Percentiles rank a stretch among this genome's conserved stretches.
These are phyloP conservation scores for Dicerorhinus sumatrensis DNA, from an alignment of 2,113 vertebrate genomes.

Conservation along the genomic window DNA sequence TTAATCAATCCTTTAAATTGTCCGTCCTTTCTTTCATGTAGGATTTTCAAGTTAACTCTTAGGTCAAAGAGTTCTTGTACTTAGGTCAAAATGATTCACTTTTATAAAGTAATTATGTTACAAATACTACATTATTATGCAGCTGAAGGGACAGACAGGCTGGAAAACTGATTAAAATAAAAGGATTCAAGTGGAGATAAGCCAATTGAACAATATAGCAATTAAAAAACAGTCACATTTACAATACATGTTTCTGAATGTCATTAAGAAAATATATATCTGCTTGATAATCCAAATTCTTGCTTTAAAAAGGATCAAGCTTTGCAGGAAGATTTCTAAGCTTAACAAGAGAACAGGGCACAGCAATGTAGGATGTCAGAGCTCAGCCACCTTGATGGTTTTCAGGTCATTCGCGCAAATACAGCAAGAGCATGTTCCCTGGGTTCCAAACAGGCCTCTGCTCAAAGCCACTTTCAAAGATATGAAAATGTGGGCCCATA, in stretches of 20 bases:
- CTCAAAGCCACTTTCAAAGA: background rate
- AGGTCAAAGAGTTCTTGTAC: slow-evolving; percentile 39
- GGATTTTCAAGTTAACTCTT: slow-evolving; percentile 46
- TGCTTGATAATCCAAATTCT: slow-evolving; percentile 4
- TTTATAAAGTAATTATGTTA: slow-evolving; percentile 56
- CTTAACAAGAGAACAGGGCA: background rate
- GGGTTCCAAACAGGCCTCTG: background rate
- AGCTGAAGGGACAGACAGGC: slow-evolving; percentile 17
- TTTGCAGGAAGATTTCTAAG: background rate
- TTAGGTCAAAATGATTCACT: slow-evolving; percentile 58
- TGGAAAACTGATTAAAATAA: slow-evolving; percentile 42
- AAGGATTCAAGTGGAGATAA: background rate
- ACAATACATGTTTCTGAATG: background rate
- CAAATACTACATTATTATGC: slow-evolving; percentile 29
- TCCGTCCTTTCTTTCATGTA: background rate
- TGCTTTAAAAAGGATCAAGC: background rate
- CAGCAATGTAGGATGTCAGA: background rate
- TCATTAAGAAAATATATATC: slow-evolving; percentile 6
- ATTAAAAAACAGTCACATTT: slow-evolving; percentile 16
- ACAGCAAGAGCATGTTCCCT: background rate
- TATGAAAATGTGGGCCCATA: background rate
- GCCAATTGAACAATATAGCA: background rate
- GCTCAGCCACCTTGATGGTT: background rate
- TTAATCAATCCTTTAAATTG: slow-evolving; percentile 27
- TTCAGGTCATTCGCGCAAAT: background rate